A percentile compares a stretch with the other conserved stretches of the same genome.
phyloP scores from a whole-genome alignment of 64 coral and sea anemone genomes.

The Cladopsammia gracilis region DNA sequence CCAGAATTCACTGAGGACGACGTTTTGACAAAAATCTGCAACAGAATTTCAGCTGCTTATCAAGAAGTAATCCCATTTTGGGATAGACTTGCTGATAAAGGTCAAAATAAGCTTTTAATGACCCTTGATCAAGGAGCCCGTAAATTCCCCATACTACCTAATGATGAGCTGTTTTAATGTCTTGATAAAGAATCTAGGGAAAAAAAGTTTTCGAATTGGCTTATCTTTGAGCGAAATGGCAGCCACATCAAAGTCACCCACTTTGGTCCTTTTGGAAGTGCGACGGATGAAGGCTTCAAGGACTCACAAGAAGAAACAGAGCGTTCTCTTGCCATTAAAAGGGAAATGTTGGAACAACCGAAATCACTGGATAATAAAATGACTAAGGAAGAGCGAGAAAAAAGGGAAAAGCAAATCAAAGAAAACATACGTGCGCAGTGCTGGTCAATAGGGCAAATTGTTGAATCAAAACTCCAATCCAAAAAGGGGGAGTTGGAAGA shows the following conservation, averaged over 20 bases:
- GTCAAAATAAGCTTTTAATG: too few species aligned
- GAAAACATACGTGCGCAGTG: not conserved
- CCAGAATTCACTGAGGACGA: not conserved
- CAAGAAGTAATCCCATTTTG: not conserved
- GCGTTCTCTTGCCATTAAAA: not conserved
- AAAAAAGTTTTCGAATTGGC: not conserved
- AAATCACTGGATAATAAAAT: not conserved
- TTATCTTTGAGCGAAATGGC: not conserved
- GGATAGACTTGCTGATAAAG: too few species aligned
- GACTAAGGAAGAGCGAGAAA: not conserved
- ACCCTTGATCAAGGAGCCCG: not conserved
- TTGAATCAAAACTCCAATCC: not conserved
- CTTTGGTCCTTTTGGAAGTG: constrained; percentile 14
- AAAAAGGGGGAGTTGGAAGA: not conserved
- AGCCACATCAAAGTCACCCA: not conserved
- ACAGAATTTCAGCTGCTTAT: constrained; percentile 1
- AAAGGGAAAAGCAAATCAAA: not conserved
- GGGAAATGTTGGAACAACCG: not conserved
- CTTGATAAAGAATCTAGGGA: constrained; percentile 19
- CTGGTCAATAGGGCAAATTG: not conserved
- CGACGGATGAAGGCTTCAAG: not conserved
- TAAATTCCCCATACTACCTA: not conserved
- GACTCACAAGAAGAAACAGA: not conserved
- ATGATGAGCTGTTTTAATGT: not conserved
- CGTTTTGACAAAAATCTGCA: constrained; percentile 9